Percentiles rank a stretch among this genome's conserved stretches.
Evolutionary conservation across 2,888 invertebrate species (phyloP).

Genomic region (Caprella mutica): DNA sequence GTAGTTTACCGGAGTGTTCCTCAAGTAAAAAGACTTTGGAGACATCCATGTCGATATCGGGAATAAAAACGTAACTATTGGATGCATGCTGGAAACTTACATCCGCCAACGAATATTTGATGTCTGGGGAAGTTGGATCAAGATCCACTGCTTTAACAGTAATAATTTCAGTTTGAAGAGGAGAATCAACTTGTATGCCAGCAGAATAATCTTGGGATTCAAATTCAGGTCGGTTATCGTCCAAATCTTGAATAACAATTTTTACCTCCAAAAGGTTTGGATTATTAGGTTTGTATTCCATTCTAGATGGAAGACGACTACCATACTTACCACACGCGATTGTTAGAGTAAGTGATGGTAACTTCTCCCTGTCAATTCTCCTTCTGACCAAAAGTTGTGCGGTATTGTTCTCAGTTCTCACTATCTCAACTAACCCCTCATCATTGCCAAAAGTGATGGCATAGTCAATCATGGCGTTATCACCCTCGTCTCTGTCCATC

Average conservation of each 20-base stretch:
- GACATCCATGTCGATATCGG: conserved; percentile 36
- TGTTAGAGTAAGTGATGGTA: conserved; percentile 36
- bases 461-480: conserved; percentile 64
- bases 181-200: conserved; percentile 60
- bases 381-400: conserved; percentile 52
- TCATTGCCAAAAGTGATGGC: conserved; percentile 63
- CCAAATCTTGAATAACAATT: conserved; percentile 55
- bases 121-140: conserved; percentile 55
- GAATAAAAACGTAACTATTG: conserved; percentile 18
- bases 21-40: conserved; percentile 52
- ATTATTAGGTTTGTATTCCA: conserved; percentile 18
- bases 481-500: conserved; percentile 60
- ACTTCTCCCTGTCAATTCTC: conserved; percentile 56
- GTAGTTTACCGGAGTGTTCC: conserved; percentile 57
- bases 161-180: conserved; percentile 57
- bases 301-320: conserved; percentile 17
- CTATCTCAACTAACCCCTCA: conserved; percentile 51
- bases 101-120: too few species aligned
- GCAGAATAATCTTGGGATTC: conserved; percentile 52
- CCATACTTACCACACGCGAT: conserved; percentile 26
- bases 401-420: conserved; percentile 53
- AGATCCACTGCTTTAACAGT: conserved; percentile 55
- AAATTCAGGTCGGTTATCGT: conserved; percentile 62
- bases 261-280: conserved; percentile 40
- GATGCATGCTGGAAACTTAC: too few species aligned